Percentiles rank a stretch among this genome's conserved stretches.
Evolutionary conservation across 2,113 vertebrate genomes (phyloP).

Genomic region (Sapayoa aenigma): DNA sequence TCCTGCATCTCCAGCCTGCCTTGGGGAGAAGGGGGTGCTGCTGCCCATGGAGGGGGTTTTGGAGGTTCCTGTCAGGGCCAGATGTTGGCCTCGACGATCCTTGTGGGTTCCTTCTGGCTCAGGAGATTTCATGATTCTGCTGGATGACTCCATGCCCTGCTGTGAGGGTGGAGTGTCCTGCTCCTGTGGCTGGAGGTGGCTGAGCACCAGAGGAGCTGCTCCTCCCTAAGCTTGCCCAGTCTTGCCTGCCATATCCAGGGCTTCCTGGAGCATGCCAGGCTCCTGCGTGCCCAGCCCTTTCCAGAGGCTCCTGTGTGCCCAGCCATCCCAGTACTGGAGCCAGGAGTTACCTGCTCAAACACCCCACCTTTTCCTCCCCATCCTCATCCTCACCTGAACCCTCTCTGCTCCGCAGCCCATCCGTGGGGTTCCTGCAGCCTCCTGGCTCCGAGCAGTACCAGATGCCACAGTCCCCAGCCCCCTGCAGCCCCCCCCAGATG

Average conservation of each 20-base stretch:
- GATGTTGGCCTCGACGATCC: neutral
- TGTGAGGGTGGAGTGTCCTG: neutral
- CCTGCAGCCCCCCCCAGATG: constrained; percentile 94
- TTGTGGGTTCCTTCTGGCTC: neutral
- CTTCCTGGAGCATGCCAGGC: neutral
- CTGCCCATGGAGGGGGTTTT: neutral
- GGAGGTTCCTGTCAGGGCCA: neutral
- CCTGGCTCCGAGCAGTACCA: constrained; percentile 94
- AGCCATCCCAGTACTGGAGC: neutral
- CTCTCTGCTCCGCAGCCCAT: constrained; percentile 77
- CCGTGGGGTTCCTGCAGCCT: constrained; percentile 93
- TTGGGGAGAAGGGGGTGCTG: neutral
- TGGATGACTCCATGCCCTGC: neutral
- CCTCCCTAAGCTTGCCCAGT: neutral
- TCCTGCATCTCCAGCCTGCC: neutral
- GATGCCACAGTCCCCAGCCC: constrained; percentile 91
- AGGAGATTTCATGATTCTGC: accelerated
- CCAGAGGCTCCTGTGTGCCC: neutral
- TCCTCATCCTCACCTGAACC: neutral
- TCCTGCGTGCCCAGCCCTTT: neutral
- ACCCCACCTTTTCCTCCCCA: neutral
- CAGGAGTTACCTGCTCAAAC: neutral
- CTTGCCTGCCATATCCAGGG: neutral
- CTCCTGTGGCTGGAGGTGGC: neutral
- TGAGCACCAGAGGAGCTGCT: neutral